These are phyloP conservation scores for Kryphioiulus occultus DNA, from an alignment of 2,888 invertebrate species.

Conservation along the genomic window DNA sequence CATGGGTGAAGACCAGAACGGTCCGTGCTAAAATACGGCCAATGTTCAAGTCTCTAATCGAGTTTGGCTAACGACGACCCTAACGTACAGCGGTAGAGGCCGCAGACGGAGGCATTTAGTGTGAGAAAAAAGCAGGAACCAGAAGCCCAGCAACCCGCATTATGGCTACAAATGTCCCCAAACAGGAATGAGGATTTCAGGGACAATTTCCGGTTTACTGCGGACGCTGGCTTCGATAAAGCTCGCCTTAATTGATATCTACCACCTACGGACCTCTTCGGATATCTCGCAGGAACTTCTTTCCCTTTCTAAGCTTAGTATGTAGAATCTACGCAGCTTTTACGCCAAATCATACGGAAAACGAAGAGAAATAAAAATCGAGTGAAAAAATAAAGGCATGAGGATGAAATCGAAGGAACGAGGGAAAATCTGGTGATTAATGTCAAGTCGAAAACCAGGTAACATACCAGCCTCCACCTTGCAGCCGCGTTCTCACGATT, in stretches of 20 bases:
- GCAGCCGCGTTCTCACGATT: no score
- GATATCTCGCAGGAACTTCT: conserved; percentile 25
- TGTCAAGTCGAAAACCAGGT: not conserved
- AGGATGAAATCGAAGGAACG: not conserved
- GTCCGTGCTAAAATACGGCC: not conserved
- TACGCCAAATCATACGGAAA: not conserved
- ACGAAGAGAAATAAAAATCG: not conserved
- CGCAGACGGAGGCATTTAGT: not conserved
- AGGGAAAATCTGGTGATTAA: not conserved
- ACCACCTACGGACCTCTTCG: not conserved
- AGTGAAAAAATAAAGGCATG: not conserved
- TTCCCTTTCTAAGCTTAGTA: not conserved
- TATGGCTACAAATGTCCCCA: not conserved
- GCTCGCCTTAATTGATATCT: conserved; percentile 40
- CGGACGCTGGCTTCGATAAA: not conserved
- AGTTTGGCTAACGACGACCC: not conserved
- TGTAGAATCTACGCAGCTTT: not conserved
- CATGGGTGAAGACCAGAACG: not conserved
- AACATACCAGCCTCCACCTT: not conserved
- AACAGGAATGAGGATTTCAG: conserved; percentile 28
- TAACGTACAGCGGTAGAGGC: not conserved
- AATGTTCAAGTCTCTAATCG: not conserved
- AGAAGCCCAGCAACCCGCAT: not conserved
- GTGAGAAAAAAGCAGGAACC: conserved; percentile 34
- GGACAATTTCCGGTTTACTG: not conserved